Percentiles rank a stretch among this genome's conserved stretches.
Evolutionary conservation across 2,888 invertebrate genomes (phyloP).

Genomic region (Drosophila formosana): DNA sequence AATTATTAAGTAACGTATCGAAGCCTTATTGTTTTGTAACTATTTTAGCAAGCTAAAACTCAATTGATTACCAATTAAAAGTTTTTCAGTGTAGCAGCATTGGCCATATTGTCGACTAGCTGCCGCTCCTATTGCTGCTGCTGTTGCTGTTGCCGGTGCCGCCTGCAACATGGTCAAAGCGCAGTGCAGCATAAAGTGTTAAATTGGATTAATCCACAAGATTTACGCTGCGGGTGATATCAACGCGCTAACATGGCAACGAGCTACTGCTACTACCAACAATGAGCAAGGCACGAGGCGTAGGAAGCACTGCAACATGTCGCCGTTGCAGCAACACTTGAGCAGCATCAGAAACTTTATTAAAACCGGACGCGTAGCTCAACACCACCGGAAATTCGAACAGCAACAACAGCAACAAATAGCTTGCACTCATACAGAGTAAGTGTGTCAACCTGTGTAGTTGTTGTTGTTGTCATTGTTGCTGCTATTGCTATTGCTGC

Average conservation of each 20-base stretch:
- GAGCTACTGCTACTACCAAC: slow-evolving; percentile 44
- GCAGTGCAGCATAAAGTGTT: slow-evolving; percentile 82
- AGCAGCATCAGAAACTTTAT: slow-evolving; percentile 71
- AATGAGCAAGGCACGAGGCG: slow-evolving; percentile 34
- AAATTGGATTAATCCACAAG: slow-evolving; percentile 84
- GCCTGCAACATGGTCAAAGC: slow-evolving; percentile 64
- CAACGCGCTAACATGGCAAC: slow-evolving; percentile 72
- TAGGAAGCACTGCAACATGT: slow-evolving; percentile 65
- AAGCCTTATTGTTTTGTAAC: background rate
- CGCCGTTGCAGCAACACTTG: slow-evolving; percentile 64
- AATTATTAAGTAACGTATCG: background rate
- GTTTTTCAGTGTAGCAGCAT: slow-evolving; percentile 42
- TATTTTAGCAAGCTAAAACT: background rate
- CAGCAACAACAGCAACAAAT: slow-evolving; percentile 29
- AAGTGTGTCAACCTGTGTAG: slow-evolving; percentile 68
- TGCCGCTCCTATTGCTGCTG: slow-evolving; percentile 28
- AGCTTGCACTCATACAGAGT: slow-evolving; percentile 17
- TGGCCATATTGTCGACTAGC: slow-evolving; percentile 42
- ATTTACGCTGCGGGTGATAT: slow-evolving; percentile 84
- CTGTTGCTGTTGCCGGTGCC: slow-evolving; percentile 7
- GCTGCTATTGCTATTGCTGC: slow-evolving; percentile 28
- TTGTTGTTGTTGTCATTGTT: slow-evolving; percentile 12
- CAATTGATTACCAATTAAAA: background rate
- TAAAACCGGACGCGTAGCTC: slow-evolving; percentile 81
- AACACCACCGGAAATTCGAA: slow-evolving; percentile 78